Evolutionary conservation across 2,888 invertebrate species (phyloP), one percentile per base, ranked within the genome.

Genomic region (Hypomecis punctinalis): DNA sequence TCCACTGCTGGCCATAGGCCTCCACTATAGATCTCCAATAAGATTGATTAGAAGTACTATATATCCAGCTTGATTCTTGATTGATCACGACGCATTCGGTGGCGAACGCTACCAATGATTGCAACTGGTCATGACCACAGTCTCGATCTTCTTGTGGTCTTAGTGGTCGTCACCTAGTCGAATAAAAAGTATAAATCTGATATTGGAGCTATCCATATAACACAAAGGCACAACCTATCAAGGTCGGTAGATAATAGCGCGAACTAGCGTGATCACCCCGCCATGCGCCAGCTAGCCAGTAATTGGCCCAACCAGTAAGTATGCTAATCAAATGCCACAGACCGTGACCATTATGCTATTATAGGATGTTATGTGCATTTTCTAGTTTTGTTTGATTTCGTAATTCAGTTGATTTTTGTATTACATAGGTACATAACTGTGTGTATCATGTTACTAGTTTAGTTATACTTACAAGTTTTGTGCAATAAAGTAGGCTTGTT

Each of bases 321-420:
- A 47, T 56, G 56, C 63, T 63, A 67, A 67, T 63, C 63, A 63
- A 60, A 67, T 53, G 63, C 60, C 56, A 63, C 48, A 59, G 62
- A 65, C 65, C 65, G 45, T 64, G 62, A 65, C 62, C 53, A 61
- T 36, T 39, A 35, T 52, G 39, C 13, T 42, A 54, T 54, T 54
- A 43, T 11, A 11, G 10, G 5, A 23, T 23, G 47, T 47, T 35
- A 35, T 36, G 43, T 57, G 56, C 63, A 36, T 53, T 58, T 48
- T 63, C 58, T 58, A 53, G 53, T 45, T 48, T 53, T 42, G 52
- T 63, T 57, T 53, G 33, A 39, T 59, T 45, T 54, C 48, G 59
- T 45, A 42, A 58, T 42, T 57, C 57, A 48, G 11, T 52, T 23
- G 40, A 46, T 57, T 13, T 53, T 43, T 62, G 45, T 23, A 5